phyloP scores from a whole-genome alignment of 2,888 invertebrate species.

The Endomychus coccineus region DNA sequence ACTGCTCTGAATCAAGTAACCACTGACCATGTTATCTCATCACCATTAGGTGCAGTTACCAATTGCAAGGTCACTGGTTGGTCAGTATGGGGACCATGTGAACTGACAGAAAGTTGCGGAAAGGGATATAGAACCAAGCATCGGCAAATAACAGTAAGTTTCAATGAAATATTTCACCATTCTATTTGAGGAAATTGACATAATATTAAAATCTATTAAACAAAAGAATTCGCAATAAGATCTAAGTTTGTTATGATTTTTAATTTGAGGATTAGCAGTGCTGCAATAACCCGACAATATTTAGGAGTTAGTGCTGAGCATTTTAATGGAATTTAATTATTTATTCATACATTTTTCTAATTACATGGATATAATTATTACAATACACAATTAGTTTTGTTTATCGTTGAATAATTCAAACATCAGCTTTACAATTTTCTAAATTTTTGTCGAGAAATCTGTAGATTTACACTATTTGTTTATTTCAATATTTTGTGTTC shows the following conservation, averaged over 20 bases:
- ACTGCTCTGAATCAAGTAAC: slow-evolving; percentile 11
- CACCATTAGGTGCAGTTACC: slow-evolving; percentile 25
- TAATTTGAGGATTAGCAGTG: no score
- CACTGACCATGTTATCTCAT: slow-evolving; percentile 8
- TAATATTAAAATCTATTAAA: neutral
- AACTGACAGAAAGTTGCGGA: slow-evolving; percentile 38
- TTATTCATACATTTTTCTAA: no score
- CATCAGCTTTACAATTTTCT: neutral
- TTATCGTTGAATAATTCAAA: no score
- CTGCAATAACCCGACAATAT: no score
- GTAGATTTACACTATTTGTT: neutral
- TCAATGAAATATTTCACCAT: no score
- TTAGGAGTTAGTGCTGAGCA: no score
- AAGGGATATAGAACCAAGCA: slow-evolving; percentile 44
- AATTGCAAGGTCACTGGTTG: slow-evolving; percentile 48
- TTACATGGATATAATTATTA: no score
- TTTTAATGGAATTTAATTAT: no score
- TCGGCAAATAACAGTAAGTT: slow-evolving; percentile 44
- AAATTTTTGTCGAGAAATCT: slow-evolving; percentile 1
- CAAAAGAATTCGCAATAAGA: neutral
- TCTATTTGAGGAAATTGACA: neutral
- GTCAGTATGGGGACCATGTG: slow-evolving; percentile 48
- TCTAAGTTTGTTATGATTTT: neutral
- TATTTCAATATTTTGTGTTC: neutral
- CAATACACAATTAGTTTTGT: no score